These are phyloP conservation scores for Triplophysa siluroides DNA, from an alignment of 2,113 vertebrate genomes.

Conservation along the genomic window DNA sequence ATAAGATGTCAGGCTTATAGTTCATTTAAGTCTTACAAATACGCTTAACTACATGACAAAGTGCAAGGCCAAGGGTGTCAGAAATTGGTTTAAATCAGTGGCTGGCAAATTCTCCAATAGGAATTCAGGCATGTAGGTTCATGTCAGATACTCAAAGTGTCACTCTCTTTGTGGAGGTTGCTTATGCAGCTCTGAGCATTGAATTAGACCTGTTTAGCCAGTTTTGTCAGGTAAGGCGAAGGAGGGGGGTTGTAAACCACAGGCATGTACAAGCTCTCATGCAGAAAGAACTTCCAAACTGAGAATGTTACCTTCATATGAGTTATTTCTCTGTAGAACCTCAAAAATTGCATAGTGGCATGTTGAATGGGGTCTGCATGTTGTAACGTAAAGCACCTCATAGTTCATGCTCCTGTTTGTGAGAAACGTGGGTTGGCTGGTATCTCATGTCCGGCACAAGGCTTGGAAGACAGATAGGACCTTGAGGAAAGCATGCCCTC, in stretches of 20 bases:
- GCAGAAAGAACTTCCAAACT: background rate
- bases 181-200: conserved; percentile 6
- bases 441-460: conserved; percentile 34
- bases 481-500: conserved; percentile 13
- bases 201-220: conserved; percentile 43
- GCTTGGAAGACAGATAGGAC: background rate
- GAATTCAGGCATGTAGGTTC: conserved; percentile 52
- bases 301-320: background rate
- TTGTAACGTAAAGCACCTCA: no score
- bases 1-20: conserved; percentile 16
- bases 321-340: no score
- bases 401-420: conserved; percentile 4
- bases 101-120: conserved; percentile 38
- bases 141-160: conserved; percentile 49
- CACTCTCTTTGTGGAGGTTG: conserved; percentile 32
- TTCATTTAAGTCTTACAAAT: conserved; percentile 1
- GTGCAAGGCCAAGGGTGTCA: conserved; percentile 12
- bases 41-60: background rate
- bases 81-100: conserved; percentile 36
- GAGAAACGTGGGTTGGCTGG: conserved; percentile 24
- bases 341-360: no score
- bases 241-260: background rate
- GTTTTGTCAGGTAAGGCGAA: conserved; percentile 35
- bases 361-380: no score
- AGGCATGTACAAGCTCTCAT: background rate